Conservation (phyloP, 2,797 vertebrate genomes). For the Malacoraja senta region DNA sequence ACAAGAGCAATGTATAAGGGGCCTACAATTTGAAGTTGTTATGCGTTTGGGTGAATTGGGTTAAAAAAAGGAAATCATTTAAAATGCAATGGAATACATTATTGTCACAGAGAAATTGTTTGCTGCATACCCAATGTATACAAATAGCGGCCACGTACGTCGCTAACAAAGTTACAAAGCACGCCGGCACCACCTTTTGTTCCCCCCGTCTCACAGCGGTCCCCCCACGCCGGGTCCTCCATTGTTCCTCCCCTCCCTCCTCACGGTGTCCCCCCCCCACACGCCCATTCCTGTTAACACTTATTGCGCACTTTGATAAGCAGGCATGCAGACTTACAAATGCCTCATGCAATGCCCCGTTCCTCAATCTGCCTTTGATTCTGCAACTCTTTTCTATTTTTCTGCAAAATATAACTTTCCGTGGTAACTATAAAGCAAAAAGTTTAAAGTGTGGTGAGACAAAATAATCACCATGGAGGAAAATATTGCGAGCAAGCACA, state of each 20-base stretch:
- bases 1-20: background rate
- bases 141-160: too few relatives aligned
- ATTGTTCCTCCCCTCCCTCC: too few relatives aligned
- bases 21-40: background rate
- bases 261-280: too few relatives aligned
- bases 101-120: too few relatives aligned
- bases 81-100: too few relatives aligned
- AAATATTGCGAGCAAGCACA: background rate
- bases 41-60: background rate
- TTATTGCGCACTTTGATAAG: background rate
- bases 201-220: too few relatives aligned
- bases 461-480: background rate
- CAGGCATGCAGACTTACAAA: background rate
- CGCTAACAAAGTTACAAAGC: too few relatives aligned
- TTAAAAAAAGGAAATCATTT: background rate
- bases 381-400: background rate
- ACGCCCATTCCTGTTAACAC: too few relatives aligned
- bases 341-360: background rate
- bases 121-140: too few relatives aligned
- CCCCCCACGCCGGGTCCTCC: too few relatives aligned
- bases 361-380: background rate
- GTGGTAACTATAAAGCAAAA: background rate
- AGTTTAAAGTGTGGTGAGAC: background rate
- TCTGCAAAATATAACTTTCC: background rate
- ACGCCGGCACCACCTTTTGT: too few relatives aligned